These are phyloP conservation scores for Onychomys leucogaster DNA, from an alignment of 2,797 vertebrate species.

Conservation along the genomic window DNA sequence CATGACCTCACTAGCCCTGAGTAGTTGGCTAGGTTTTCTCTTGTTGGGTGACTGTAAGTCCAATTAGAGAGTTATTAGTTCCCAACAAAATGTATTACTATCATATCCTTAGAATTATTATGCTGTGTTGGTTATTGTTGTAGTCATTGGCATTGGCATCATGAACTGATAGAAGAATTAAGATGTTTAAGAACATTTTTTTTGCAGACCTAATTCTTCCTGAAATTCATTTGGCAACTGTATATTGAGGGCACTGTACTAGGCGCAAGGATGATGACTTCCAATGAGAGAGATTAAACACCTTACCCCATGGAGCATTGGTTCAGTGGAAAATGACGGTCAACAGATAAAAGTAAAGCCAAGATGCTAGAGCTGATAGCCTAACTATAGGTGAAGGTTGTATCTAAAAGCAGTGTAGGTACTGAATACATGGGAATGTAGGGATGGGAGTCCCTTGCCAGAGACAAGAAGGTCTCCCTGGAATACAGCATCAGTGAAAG, in stretches of 20 bases:
- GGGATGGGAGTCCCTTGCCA: rapidly evolving
- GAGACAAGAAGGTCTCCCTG: not conserved
- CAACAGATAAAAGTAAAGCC: conserved; percentile 5
- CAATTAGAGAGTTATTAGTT: not conserved
- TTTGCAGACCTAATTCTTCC: not conserved
- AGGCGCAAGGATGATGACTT: not conserved
- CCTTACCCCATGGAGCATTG: not conserved
- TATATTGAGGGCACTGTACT: not conserved
- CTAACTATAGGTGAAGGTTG: not conserved
- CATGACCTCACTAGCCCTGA: not conserved
- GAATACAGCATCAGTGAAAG: not conserved
- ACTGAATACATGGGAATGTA: not conserved
- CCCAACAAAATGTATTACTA: not conserved
- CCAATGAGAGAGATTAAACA: not conserved
- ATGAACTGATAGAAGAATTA: not conserved
- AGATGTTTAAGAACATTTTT: not conserved
- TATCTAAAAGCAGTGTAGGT: not conserved
- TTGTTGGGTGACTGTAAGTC: not conserved
- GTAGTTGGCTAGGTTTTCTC: not conserved
- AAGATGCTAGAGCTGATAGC: not conserved
- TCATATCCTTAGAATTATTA: not conserved
- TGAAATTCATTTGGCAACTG: not conserved
- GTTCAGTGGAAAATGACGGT: conserved; percentile 17
- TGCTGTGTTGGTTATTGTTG: not conserved
- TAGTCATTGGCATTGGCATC: not conserved